Evolutionary conservation across 1,140 invertebrate species (phyloP), one percentile per base, ranked within the genome.

Genomic region (Zaprionus taronus): DNA sequence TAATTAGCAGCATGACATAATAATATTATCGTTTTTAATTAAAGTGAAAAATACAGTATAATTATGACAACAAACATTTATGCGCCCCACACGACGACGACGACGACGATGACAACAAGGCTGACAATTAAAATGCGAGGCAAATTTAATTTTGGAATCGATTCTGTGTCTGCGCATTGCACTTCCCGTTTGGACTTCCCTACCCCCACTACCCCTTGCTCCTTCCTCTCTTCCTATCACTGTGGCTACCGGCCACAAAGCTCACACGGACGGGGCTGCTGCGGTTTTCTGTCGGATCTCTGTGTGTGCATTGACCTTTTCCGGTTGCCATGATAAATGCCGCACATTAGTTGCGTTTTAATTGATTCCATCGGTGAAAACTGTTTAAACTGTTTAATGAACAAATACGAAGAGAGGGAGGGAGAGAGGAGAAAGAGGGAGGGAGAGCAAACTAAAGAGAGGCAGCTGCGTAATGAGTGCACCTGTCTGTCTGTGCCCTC

Each of bases 331-430:
- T 84, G 85, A 85, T 90, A 90, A 89, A 89, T 89, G 85, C 75
- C 70, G 70, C 68, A 66, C 85, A 90, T 90, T 90, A 90, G 85
- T 90, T 90, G 81, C 79, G 57, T 80, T 90, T 90, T 90, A 90
- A 90, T 91, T 90, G 85, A 91, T 90, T 85, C 79, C 80, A 80
- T 78, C 77, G 80, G 58, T 26, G 38, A 36, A 51, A 58, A 58
- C 66, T 74, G 68, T 63, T 77, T 69, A 72, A 34, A 55, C 41
- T 63, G 53, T 57, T 64, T 64, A 63, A 72, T 47, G 44, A 51
- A 24, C 34, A 56, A 71, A 72, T 17, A 56, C 26, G 17, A 17
- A 55, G 7, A 51, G 11, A 22, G 15, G 14, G 26, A 9, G 22
- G 20, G n/a, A 7, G 12, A 5, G 4, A 9, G 24, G n/a, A 14